Conservation (phyloP, 2,113 vertebrate genomes). For the Acrocephalus kingi region DNA sequence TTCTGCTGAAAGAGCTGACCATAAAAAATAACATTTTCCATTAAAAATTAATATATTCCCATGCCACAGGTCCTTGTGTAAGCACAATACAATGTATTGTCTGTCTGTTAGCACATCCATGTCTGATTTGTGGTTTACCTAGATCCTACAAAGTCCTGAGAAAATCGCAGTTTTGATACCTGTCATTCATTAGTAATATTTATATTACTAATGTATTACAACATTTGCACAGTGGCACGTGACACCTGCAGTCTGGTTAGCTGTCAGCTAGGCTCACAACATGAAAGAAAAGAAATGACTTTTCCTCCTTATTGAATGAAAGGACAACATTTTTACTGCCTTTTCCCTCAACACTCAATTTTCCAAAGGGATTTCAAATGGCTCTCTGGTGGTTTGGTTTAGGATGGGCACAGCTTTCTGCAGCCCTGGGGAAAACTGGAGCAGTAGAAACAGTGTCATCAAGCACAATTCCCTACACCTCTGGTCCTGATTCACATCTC, state of each 20-base stretch:
- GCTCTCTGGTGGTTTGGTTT: neutral
- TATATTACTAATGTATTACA: neutral
- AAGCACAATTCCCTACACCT: neutral
- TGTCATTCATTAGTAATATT: conserved; percentile 20
- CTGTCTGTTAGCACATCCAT: neutral
- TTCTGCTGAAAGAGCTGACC: conserved; percentile 26
- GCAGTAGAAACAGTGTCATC: neutral
- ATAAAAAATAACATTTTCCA: conserved; percentile 33
- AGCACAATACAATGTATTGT: neutral
- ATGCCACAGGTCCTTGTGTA: neutral
- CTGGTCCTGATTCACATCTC: neutral
- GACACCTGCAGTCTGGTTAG: neutral
- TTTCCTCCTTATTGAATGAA: neutral
- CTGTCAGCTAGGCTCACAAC: neutral
- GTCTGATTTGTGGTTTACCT: conserved; percentile 15
- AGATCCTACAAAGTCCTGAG: neutral
- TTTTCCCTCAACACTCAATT: neutral
- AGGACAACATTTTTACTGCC: neutral
- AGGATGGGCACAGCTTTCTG: neutral
- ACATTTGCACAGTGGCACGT: neutral
- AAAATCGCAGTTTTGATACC: conserved; percentile 20
- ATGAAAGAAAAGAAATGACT: neutral
- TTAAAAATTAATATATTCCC: conserved; percentile 50
- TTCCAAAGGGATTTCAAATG: neutral
- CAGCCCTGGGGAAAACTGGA: neutral